Percentiles rank a stretch among this genome's conserved stretches.
These are phyloP conservation scores for Cantharis nigra DNA, from an alignment of 2,888 invertebrate species.

Conservation along the genomic window DNA sequence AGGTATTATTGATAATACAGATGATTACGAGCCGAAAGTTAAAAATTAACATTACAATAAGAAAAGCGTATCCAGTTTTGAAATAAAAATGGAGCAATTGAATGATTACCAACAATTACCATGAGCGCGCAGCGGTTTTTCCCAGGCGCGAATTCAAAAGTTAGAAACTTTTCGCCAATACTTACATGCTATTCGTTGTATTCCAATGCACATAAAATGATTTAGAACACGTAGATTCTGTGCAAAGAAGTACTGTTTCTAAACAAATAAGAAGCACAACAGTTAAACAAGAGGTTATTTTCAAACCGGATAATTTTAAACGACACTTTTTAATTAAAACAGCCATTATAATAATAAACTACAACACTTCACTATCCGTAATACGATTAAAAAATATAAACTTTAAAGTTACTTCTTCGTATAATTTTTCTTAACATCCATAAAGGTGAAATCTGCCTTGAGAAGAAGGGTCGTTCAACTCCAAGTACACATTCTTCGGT, in stretches of 20 bases:
- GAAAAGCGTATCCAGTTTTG: neutral
- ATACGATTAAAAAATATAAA: neutral
- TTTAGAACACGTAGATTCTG: constrained; percentile 75
- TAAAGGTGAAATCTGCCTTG: constrained; percentile 6
- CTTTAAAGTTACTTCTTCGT: constrained; percentile 4
- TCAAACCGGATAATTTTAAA: constrained; percentile 43
- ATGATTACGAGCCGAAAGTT: neutral
- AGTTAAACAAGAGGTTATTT: constrained; percentile 59
- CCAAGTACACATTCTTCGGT: neutral
- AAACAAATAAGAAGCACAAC: constrained; percentile 61
- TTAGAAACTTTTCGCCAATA: constrained; percentile 34
- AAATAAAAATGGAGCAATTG: neutral
- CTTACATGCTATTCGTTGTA: constrained; percentile 84
- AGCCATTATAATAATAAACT: constrained; percentile 36
- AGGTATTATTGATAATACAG: neutral
- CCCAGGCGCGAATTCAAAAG: neutral
- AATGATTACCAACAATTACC: neutral
- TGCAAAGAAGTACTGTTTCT: constrained; percentile 62
- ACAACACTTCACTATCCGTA: constrained; percentile 21
- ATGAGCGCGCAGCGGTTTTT: neutral
- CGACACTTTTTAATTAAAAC: constrained; percentile 45
- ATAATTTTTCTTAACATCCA: constrained; percentile 4
- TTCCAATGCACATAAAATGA: constrained; percentile 90
- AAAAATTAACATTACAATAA: neutral
- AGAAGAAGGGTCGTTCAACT: constrained; percentile 11